Evolutionary conservation across 2,113 vertebrate species (phyloP).

Genomic region (Synodontis membranacea): DNA sequence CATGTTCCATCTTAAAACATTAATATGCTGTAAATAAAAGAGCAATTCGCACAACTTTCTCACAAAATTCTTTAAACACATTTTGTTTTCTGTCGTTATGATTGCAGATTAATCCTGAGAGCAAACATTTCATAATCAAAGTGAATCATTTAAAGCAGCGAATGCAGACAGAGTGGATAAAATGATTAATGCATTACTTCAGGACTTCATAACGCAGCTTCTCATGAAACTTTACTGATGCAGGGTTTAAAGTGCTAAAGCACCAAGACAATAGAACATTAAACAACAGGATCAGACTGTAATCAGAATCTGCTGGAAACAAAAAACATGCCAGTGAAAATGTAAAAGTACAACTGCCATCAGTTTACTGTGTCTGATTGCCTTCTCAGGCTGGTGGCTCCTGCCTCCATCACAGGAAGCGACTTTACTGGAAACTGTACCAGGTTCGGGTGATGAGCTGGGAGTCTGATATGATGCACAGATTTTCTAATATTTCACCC

Average conservation of each 20-base stretch:
- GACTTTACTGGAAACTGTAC: not conserved
- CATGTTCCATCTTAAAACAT: not conserved
- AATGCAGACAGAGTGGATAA: slow-evolving; percentile 60
- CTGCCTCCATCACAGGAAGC: not conserved
- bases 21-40: not conserved
- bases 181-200: slow-evolving; percentile 73
- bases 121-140: slow-evolving; percentile 70
- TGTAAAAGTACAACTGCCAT: not conserved
- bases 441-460: not conserved
- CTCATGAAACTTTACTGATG: slow-evolving; percentile 23
- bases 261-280: not conserved
- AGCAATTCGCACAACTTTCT: not conserved
- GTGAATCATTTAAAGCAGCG: slow-evolving; percentile 70
- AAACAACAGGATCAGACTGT: not conserved
- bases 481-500: not conserved
- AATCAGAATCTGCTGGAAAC: not conserved
- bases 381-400: not conserved
- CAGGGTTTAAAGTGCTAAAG: not conserved
- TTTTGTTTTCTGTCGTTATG: slow-evolving; percentile 6
- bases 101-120: slow-evolving; percentile 49
- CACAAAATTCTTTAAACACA: not conserved
- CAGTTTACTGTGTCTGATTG: not conserved
- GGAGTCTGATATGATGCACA: not conserved
- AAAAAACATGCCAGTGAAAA: not conserved
- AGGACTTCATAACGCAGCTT: slow-evolving; percentile 63